These are phyloP conservation scores for Phalacrocorax aristotelis DNA, from an alignment of 2,113 vertebrate genomes.

Conservation along the genomic window DNA sequence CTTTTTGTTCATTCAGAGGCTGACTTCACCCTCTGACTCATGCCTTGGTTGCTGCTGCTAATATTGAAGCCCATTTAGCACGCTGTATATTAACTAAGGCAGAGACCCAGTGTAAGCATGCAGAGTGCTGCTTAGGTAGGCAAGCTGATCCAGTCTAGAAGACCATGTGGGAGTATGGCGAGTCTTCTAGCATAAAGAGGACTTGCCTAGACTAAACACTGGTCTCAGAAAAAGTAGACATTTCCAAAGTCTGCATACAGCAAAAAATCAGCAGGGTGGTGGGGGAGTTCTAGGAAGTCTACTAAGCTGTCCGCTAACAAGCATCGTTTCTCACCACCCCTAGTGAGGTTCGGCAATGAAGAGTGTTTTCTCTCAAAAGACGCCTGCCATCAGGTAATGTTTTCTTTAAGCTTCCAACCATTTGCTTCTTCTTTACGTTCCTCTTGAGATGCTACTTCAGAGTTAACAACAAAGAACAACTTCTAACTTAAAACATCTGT, in stretches of 20 bases:
- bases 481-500: slow-evolving; percentile 12
- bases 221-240: background rate
- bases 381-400: background rate
- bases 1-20: background rate
- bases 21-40: background rate
- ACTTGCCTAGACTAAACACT: background rate
- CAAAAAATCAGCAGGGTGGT: background rate
- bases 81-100: background rate
- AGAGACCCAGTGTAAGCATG: background rate
- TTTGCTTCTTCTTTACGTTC: background rate
- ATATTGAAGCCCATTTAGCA: background rate
- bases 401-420: background rate
- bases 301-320: background rate
- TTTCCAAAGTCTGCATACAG: background rate
- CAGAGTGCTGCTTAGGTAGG: background rate
- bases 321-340: background rate
- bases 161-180: background rate
- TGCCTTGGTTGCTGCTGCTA: background rate
- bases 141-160: background rate
- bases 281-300: background rate
- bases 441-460: background rate
- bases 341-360: background rate
- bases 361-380: background rate
- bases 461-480: background rate
- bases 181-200: background rate